Base-by-base conservation (phyloP, 2,797 vertebrate genomes). In the Chromobotia macracanthus region DNA sequence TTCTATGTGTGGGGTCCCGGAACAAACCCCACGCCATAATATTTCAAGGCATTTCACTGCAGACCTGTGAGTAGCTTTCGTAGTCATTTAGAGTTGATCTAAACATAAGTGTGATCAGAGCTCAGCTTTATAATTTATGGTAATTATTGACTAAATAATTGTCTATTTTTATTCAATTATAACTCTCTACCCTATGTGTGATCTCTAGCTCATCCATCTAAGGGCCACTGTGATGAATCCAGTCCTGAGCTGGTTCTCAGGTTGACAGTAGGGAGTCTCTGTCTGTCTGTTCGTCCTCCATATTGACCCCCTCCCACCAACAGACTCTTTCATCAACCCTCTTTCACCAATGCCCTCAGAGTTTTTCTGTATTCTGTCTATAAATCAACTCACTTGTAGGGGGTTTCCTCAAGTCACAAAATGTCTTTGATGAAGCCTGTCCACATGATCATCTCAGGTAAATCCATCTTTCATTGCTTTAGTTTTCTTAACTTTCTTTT, bases 361-460 rank as follows among this genome's bases (percentile, higher is more conserved):
- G 84, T 99, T 98, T 92, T 99, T 99, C 89, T 91, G 89, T 77
- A 94, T 90, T 80, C 88, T 95, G 79, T 93, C 94, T 86, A 92
- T 93, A 15, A 85, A 92, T 81, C 91, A 89, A 73, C 94, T 97
- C 81, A 83, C 91, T n/a, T n/a, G n/a, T 68, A 84, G 91, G 91
- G 56, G 93, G 95, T 83, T 96, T 98, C 87, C 91, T 94, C 80
- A 92, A 93, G 85, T 95, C 95, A 75, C 94, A 95, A 80, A 84
- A 91, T 75, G 85, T 95, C 69, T 97, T 98, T 91, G 95, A 97
- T 82, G 92, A 95, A 84, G 98, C 98, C 82, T 99, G 97, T 88
- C 96, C 95, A 80, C 95, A 99, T 63, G 98, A 99, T 87, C 97
- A 99, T 86, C 96, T 99, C 83, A 96, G 97, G 97, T 99, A 88